Base-by-base conservation (phyloP, 1,140 invertebrate species). In the Trissolcus basalis region DNA sequence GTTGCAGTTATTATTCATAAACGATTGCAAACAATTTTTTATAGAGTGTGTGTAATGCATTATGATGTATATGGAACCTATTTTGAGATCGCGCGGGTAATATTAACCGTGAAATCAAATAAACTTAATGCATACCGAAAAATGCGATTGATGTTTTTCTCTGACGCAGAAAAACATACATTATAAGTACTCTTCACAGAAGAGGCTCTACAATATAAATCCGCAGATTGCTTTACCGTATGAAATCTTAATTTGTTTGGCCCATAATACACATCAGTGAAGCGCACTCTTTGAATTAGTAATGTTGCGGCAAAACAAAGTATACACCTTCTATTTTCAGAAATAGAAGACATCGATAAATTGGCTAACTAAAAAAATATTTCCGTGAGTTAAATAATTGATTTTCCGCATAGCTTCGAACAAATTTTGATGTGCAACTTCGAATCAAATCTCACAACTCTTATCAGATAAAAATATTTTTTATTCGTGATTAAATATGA, bases 361-460 rank as follows among this genome's bases (percentile, higher is more conserved):
- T 75, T 68, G 53, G 27, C 44, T 75, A 68, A 58, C 68, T 75
- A 61, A 55, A 61, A 68, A 55, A 75, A 68, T 61, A 63, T 74
- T 49, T 32, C 16, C 39, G 43, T 12, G 43, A 32, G 58, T 53
- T 75, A 53, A 56, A 75, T 68, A 56, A 75, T 63, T 74, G 49
- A 68, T 50, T 33, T 51, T 41, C 12, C 33, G 16, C 36, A 39
- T 67, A 61, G 51, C 56, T 55, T 68, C 35, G 35, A 74, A 61
- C 56, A 72, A 55, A 49, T 60, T 73, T 43, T 27, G 19, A n/a
- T n/a, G n/a, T n/a, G n/a, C n/a, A n/a, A n/a, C n/a, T n/a, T n/a
- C n/a, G n/a, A n/a, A n/a, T n/a, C n/a, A n/a, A n/a, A n/a, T n/a
- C n/a, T n/a, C n/a, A n/a, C n/a, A n/a, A n/a, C n/a, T n/a, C n/a